phyloP scores from a whole-genome alignment of 1,140 invertebrate genomes.

The Aphidius gifuensis region DNA sequence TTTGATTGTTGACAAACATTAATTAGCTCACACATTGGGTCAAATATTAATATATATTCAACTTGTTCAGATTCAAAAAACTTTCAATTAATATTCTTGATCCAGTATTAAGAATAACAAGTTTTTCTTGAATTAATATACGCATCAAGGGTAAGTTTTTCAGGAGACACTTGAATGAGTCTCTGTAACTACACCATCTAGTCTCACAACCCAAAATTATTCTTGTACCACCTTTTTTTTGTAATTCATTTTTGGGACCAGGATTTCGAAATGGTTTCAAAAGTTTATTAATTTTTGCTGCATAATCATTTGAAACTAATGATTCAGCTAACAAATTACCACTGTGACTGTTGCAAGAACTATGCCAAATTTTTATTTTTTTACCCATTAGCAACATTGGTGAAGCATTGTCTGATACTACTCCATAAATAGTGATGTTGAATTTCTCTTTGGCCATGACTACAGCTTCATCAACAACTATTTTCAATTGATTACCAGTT shows the following conservation, averaged over 20 bases:
- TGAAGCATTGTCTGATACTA: slow-evolving; percentile 22
- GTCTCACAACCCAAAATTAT: slow-evolving; percentile 20
- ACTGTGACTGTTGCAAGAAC: slow-evolving; percentile 19
- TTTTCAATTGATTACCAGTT: background rate
- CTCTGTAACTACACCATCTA: slow-evolving; percentile 18
- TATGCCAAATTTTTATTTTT: slow-evolving; percentile 19
- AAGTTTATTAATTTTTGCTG: slow-evolving; percentile 11
- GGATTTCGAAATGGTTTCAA: slow-evolving; percentile 2
- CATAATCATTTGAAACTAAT: background rate
- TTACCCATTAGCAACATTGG: slow-evolving; percentile 21
- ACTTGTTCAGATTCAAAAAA: background rate
- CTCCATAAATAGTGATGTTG: slow-evolving; percentile 23
- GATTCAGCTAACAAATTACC: slow-evolving; percentile 24
- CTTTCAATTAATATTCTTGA: too few relatives aligned
- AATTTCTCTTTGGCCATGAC: slow-evolving; percentile 16
- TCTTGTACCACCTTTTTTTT: slow-evolving; percentile 8
- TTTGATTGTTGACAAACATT: slow-evolving; percentile 10
- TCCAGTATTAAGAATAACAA: too few relatives aligned
- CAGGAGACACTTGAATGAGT: slow-evolving; percentile 14
- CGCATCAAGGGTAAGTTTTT: slow-evolving; percentile 21
- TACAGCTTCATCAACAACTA: slow-evolving; percentile 15
- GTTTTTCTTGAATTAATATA: slow-evolving; percentile 1
- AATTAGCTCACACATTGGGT: slow-evolving; percentile 1
- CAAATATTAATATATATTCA: slow-evolving; percentile 1
- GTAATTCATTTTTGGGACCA: slow-evolving; percentile 8